A percentile compares a stretch with the other conserved stretches of the same genome.
These are phyloP conservation scores for Drosophila pseudoananassae DNA, from an alignment of 1,140 invertebrate species.

Conservation along the genomic window DNA sequence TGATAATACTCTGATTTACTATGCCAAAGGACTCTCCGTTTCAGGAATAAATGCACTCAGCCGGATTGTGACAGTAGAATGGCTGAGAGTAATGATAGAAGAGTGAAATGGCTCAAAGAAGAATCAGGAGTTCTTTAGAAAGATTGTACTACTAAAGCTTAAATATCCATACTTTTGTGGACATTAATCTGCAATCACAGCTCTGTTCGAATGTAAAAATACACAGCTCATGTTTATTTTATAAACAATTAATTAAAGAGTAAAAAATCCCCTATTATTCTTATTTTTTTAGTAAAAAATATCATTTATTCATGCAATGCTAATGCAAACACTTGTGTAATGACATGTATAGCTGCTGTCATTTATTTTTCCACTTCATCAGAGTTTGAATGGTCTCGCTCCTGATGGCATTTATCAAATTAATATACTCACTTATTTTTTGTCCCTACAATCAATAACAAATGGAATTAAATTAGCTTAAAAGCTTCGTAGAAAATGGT, in stretches of 20 bases:
- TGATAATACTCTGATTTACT: slow-evolving; percentile 74
- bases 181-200: background rate
- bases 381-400: background rate
- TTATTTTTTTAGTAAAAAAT: background rate
- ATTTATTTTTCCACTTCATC: slow-evolving; percentile 3
- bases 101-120: background rate
- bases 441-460: slow-evolving; percentile 6
- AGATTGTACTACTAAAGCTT: no score
- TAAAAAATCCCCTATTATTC: no score
- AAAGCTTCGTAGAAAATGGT: slow-evolving; percentile 26
- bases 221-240: background rate
- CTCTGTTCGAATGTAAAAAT: no score
- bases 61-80: slow-evolving; percentile 21
- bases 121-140: background rate
- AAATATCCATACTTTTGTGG: no score
- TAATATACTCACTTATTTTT: background rate
- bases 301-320: background rate
- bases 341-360: slow-evolving; percentile 5
- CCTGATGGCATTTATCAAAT: slow-evolving; percentile 3
- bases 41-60: slow-evolving; percentile 16
- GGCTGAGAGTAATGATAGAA: slow-evolving; percentile 4
- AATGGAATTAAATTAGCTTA: slow-evolving; percentile 58
- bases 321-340: slow-evolving; percentile 1
- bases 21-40: slow-evolving; percentile 48
- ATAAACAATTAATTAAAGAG: background rate